Base-by-base conservation (phyloP, 2,113 vertebrate species). In the Scomber colias region DNA sequence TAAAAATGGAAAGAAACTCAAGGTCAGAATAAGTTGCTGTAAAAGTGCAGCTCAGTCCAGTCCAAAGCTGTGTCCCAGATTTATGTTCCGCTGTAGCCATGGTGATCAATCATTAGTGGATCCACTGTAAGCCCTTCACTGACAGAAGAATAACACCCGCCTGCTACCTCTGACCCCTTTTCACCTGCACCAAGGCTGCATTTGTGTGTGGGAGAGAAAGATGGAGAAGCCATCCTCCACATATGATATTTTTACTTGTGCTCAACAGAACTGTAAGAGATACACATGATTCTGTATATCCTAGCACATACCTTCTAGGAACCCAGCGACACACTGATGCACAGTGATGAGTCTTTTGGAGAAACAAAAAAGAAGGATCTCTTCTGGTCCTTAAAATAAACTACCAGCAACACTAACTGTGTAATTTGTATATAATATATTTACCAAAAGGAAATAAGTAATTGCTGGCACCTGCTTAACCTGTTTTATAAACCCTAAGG, bases 21-120 rank as follows among this genome's bases (percentile, higher is more conserved):
- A 81, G 50, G 72, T 78, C 57, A 57, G 60, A 48, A 78, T 70
- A 77, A 75, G 76, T 81, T 66, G 16, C 45, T n/a, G 48, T 16
- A 45, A 49, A 78, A 68, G 48, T 71, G 45, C 59, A 53, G 11
- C 45, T 63, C 16, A 56, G 11, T 11, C 70, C 12, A 55, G 48
- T 57, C 72, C 51, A 79, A 68, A 79, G 24, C 57, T 60, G 75
- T 51, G 79, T 77, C 77, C 83, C 64, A 83, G 79, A 80, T 83
- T 64, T 71, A 71, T 79, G 54, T 46, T 60, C n/a, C 62, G 51
- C 64, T 48, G 65, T 89, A 72, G 30, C 76, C 82, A 87, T 67
- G 83, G 89, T 87, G 83, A 88, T 87, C 76, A 71, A 75, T 86
- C 79, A 89, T 75, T 0, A 75, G 65, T 59, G 17, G 68, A 83